A percentile compares a stretch with the other conserved stretches of the same genome.
Conservation (phyloP, 2,888 invertebrate genomes). For the Pristionchus japonicus region DNA sequence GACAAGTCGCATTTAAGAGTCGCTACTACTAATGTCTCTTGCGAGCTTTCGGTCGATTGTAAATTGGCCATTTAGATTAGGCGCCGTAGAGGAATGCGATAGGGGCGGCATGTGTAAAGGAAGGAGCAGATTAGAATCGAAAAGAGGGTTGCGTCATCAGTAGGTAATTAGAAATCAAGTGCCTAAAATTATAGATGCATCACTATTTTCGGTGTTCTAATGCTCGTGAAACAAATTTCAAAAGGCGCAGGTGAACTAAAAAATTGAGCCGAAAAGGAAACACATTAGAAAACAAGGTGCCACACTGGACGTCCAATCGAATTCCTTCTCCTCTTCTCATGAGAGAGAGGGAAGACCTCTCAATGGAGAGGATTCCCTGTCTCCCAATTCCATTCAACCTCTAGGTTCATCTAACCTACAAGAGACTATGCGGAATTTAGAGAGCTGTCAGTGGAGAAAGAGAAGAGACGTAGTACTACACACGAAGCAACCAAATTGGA, state of each 20-base stretch:
- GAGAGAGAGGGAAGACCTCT: background rate
- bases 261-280: background rate
- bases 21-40: background rate
- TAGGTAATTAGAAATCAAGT: background rate
- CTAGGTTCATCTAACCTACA: background rate
- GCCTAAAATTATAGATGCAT: too few species aligned
- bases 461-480: background rate
- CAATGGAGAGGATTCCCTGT: background rate
- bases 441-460: background rate
- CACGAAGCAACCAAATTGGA: too few species aligned
- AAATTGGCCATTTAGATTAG: slow-evolving; percentile 27
- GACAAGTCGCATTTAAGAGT: background rate
- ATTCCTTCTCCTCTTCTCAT: background rate
- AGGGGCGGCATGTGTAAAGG: background rate
- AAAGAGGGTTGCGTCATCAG: background rate
- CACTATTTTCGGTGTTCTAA: too few species aligned
- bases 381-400: background rate
- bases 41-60: background rate
- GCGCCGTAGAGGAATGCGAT: background rate
- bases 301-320: background rate
- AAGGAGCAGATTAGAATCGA: background rate
- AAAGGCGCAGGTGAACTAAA: background rate
- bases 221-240: too few species aligned
- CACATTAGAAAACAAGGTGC: background rate
- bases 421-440: background rate